Evolutionary conservation across 2,888 invertebrate species (phyloP).

Genomic region (Spicauda simplicius): DNA sequence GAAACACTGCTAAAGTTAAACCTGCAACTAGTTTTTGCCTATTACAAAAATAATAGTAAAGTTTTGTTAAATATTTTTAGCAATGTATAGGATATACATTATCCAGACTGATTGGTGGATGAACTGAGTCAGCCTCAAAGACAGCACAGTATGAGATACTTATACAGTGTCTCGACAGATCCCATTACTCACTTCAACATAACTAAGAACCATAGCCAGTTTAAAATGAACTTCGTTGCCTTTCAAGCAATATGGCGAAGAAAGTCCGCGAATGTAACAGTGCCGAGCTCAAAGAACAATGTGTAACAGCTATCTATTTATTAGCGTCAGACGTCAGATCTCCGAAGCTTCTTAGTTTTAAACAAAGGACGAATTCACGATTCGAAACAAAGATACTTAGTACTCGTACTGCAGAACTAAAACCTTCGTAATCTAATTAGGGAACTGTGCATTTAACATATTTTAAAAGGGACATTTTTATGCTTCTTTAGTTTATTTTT

Average conservation of each 20-base stretch:
- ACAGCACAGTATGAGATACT: conserved; percentile 35
- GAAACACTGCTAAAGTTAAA: no score
- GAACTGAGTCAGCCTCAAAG: conserved; percentile 15
- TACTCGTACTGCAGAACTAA: neutral
- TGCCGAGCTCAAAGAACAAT: conserved; percentile 36
- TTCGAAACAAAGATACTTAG: conserved; percentile 37
- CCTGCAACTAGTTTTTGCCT: no score
- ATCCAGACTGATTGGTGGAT: conserved; percentile 12
- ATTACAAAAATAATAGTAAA: no score
- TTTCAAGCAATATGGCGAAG: conserved; percentile 18
- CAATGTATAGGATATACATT: neutral
- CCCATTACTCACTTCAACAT: conserved; percentile 37
- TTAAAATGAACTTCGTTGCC: conserved; percentile 7
- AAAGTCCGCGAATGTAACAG: conserved; percentile 14
- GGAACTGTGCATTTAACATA: neutral
- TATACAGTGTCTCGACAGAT: conserved; percentile 35
- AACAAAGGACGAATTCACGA: neutral
- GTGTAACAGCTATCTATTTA: conserved; percentile 29
- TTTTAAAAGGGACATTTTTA: neutral
- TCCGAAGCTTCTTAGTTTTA: conserved; percentile 35
- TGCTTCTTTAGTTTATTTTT: no score
- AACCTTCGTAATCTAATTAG: neutral
- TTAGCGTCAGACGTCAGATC: conserved; percentile 42
- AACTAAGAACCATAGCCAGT: conserved; percentile 19
- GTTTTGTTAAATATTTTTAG: no score